Evolutionary conservation across 2,113 vertebrate genomes (phyloP).

Genomic region (Lepus europaeus): DNA sequence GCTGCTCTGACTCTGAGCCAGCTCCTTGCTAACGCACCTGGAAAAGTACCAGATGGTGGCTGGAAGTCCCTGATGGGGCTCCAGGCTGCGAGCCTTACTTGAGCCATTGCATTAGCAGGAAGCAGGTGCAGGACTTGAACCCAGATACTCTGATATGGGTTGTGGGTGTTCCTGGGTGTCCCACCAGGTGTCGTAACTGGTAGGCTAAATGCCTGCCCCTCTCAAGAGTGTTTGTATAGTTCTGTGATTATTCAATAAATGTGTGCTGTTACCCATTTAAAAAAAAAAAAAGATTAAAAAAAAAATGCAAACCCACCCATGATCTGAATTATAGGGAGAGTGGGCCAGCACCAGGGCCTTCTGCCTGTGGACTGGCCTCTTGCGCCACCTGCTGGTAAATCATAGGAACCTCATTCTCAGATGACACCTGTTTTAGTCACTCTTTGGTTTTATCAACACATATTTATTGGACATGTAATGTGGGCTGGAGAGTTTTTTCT

Average conservation of each 20-base stretch:
- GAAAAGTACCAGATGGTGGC: too few relatives aligned
- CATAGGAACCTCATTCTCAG: background rate
- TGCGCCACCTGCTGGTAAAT: constrained; percentile 59
- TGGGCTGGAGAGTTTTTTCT: too few relatives aligned
- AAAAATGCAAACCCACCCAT: background rate
- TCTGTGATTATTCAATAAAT: background rate
- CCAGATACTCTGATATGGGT: too few relatives aligned
- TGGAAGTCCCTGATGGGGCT: too few relatives aligned
- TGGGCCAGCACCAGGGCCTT: accelerated
- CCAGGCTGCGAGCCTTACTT: too few relatives aligned
- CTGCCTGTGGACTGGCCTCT: constrained; percentile 27
- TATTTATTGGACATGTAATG: background rate
- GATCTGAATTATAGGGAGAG: background rate
- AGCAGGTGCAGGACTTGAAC: too few relatives aligned
- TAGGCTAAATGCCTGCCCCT: background rate
- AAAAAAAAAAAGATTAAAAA: background rate
- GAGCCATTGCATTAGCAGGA: too few relatives aligned
- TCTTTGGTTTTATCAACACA: background rate
- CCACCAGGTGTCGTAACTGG: too few relatives aligned
- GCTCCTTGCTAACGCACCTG: too few relatives aligned
- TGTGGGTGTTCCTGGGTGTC: too few relatives aligned
- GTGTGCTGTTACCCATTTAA: background rate
- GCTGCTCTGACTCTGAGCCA: too few relatives aligned
- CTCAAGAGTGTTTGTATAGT: background rate
- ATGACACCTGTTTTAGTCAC: background rate